Conservation (phyloP, 1,140 invertebrate species). For the Panulirus ornatus region DNA sequence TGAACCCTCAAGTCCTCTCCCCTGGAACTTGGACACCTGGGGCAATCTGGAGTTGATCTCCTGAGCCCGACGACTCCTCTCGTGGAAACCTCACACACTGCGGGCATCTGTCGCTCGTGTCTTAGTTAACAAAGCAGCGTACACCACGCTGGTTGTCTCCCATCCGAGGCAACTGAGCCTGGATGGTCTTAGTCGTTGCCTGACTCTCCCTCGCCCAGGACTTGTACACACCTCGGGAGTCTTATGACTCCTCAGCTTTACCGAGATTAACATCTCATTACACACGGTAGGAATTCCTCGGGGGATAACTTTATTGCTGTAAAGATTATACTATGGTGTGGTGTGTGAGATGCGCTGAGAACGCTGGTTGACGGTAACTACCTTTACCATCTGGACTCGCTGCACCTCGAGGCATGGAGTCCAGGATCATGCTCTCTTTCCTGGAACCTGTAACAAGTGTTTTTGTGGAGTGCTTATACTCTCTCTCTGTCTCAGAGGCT, state of each 20-base stretch:
- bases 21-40: neutral
- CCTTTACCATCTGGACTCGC: too few relatives aligned
- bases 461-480: too few relatives aligned
- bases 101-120: neutral
- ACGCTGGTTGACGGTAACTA: too few relatives aligned
- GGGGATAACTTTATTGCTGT: too few relatives aligned
- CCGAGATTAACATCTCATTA: too few relatives aligned
- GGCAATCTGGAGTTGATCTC: neutral
- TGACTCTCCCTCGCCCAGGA: neutral
- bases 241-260: neutral
- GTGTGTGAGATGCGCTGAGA: too few relatives aligned
- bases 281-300: too few relatives aligned
- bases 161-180: neutral
- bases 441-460: too few relatives aligned
- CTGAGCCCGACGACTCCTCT: neutral
- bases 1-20: constrained; percentile 12
- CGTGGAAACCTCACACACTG: neutral
- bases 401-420: too few relatives aligned
- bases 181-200: neutral
- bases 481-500: too few relatives aligned
- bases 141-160: neutral
- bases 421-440: too few relatives aligned
- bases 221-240: neutral
- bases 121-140: neutral
- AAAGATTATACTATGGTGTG: too few relatives aligned